Base-by-base conservation (phyloP, 2,888 invertebrate genomes). In the Nowickia ferox region DNA sequence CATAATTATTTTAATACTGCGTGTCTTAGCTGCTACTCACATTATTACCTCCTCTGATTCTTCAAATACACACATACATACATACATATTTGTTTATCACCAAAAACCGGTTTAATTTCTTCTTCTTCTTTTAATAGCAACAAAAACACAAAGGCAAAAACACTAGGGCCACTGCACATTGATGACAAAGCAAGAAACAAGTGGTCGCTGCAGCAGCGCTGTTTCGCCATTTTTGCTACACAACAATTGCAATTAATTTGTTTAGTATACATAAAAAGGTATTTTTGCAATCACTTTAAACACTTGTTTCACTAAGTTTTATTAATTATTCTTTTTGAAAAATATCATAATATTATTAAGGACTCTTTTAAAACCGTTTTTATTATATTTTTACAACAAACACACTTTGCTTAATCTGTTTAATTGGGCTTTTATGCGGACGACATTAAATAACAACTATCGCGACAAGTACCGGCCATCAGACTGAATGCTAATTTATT, bases 131-230 rank as follows among this genome's bases (percentile, higher is more conserved):
- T 44, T 44, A 44, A 11, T 11, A 44, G 1, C 44, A 44, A 44
- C 44, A 44, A 44, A 6, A 44, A 42, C 42, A 42, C 42, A 42
- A 5, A n/a, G n/a, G n/a, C n/a, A 44, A 44, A 6, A 44, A 42
- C 42, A 42, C 42, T 9, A 8, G 10, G 1, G 42, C 42, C 5
- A 42, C 42, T 42, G 10, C 42, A 42, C 42, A 42, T 42, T 10
- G 10, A 42, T 10, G 10, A 17, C 1, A 68, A 68, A 68, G 53
- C 51, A 42, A 71, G 13, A 55, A 48, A 55, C 71, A 57, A 40
- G 22, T 57, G 44, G 57, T 57, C 44, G 57, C 71, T 15, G 72
- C 57, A 72, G 46, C 59, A 48, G 72, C n/a, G 72, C 59, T 59
- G 59, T n/a, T 38, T 46, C 48, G 9, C 46, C 30, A 72, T 72